These are phyloP conservation scores for Schizaphis graminum DNA, from an alignment of 2,888 invertebrate species.

Conservation along the genomic window DNA sequence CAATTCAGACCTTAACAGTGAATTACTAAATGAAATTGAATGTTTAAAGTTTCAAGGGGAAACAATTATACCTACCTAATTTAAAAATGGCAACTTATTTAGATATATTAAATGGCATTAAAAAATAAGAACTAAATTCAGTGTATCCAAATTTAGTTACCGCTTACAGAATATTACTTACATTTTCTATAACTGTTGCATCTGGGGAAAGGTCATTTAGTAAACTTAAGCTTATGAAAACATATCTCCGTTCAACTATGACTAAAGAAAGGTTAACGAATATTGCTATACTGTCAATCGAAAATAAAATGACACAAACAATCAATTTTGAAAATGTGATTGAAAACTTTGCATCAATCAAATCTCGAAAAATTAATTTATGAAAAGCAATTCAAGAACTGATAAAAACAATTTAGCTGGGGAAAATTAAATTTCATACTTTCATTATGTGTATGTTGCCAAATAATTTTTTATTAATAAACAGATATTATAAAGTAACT, in stretches of 20 bases:
- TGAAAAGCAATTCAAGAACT: too few relatives aligned
- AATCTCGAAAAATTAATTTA: too few relatives aligned
- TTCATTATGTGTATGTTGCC: too few relatives aligned
- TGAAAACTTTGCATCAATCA: too few relatives aligned
- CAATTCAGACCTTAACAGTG: slow-evolving; percentile 12
- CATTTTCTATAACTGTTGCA: slow-evolving; percentile 19
- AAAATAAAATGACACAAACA: too few relatives aligned
- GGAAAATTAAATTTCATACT: too few relatives aligned
- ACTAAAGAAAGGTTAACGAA: slow-evolving; percentile 27
- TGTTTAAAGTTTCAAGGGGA: slow-evolving; percentile 27
- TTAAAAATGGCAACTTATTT: slow-evolving; percentile 13
- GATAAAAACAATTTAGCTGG: too few relatives aligned
- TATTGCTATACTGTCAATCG: slow-evolving; percentile 3
- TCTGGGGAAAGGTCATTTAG: slow-evolving; percentile 47
- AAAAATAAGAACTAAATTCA: slow-evolving; percentile 1
- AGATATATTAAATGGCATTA: slow-evolving; percentile 17
- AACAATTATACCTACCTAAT: slow-evolving; percentile 14
- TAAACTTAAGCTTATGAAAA: slow-evolving; percentile 42
- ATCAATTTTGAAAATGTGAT: too few relatives aligned
- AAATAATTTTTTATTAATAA: too few relatives aligned
- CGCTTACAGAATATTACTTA: slow-evolving; percentile 17
- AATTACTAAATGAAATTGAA: slow-evolving; percentile 13
- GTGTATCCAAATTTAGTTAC: slow-evolving; percentile 24
- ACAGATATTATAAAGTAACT: too few relatives aligned
- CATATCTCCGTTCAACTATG: slow-evolving; percentile 34